Base-by-base conservation (phyloP, 2,797 vertebrate genomes). In the Mustela erminea region DNA sequence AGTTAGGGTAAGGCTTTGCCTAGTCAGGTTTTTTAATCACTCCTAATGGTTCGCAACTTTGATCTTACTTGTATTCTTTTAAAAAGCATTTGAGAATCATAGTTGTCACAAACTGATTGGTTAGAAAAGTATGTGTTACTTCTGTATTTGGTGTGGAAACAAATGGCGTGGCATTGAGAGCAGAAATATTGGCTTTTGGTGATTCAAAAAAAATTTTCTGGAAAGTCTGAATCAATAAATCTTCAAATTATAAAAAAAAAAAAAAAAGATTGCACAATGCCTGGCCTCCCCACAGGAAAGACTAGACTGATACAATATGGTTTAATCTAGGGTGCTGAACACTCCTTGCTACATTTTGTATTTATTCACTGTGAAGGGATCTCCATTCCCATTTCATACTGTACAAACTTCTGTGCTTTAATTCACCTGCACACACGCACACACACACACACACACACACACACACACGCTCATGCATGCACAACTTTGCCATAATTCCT, bases 31-130 rank as follows among this genome's bases (percentile, higher is more conserved):
- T 90, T 60, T 5, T n/a, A 88, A 77, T 88, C 2, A 1, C 49
- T 93, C 4, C 60, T 13, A 64, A 27, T 35, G 25, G 20, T 92
- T 95, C 85, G 29, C 62, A 92, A 75, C 62, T 90, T 41, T 93
- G 95, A 92, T 49, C 54, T 77, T 87, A 23, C 35, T 90, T 75
- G 3, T 96, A 56, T 93, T 97, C 97, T 94, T 35, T 35, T 0
- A 89, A 93, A 95, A 94, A 95, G 88, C n/a, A 4, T 91, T 93
- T 96, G 78, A 92, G 83, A 97, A 93, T 87, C 93, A 96, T 52
- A 95, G 87, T 35, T 82, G 29, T 93, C 83, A 94, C 72, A 96
- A 92, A 95, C 56, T 72, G 41, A 90, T 92, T 86, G 89, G n/a
- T 87, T 64, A 49, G 58, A 52, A 96, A 90, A 96, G 62, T 93